Percentiles rank a stretch among this genome's conserved stretches.
Evolutionary conservation across 35 echinoderm and acorn worm genomes (phyloP).

Genomic region (Patiria miniata): DNA sequence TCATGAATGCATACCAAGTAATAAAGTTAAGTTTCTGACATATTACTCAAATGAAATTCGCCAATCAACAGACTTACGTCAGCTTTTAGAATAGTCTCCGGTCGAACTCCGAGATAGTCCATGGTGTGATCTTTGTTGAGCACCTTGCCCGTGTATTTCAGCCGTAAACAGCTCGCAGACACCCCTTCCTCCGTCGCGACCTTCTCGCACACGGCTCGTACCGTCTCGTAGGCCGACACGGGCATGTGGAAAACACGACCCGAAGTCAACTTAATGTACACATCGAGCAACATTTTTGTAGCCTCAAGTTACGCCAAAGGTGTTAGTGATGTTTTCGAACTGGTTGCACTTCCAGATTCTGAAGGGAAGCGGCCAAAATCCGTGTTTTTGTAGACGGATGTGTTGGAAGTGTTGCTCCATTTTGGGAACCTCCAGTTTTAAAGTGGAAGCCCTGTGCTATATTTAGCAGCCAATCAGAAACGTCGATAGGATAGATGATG

Average conservation of each 20-base stretch:
- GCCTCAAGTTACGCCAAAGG: background rate
- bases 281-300: constrained; percentile 17
- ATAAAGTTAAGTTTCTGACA: too few relatives aligned
- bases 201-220: constrained; percentile 45
- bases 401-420: background rate
- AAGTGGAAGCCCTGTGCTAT: constrained; percentile 12
- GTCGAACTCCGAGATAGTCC: constrained; percentile 44
- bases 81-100: constrained; percentile 66
- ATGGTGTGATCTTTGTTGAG: constrained; percentile 53
- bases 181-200: constrained; percentile 62
- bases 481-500: too few relatives aligned
- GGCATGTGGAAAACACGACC: constrained; percentile 42
- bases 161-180: constrained; percentile 27
- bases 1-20: too few relatives aligned
- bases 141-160: constrained; percentile 74
- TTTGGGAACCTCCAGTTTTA: background rate
- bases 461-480: constrained; percentile 19
- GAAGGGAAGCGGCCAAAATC: background rate
- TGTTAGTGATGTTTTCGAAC: background rate
- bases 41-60: too few relatives aligned
- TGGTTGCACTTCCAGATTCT: background rate
- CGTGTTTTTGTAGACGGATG: constrained; percentile 1
- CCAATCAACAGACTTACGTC: constrained; percentile 41
- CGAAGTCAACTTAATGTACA: constrained; percentile 55
- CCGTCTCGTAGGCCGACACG: constrained; percentile 6